These are phyloP conservation scores for Xiphydria camelus DNA, from an alignment of 2,888 invertebrate species.

Conservation along the genomic window DNA sequence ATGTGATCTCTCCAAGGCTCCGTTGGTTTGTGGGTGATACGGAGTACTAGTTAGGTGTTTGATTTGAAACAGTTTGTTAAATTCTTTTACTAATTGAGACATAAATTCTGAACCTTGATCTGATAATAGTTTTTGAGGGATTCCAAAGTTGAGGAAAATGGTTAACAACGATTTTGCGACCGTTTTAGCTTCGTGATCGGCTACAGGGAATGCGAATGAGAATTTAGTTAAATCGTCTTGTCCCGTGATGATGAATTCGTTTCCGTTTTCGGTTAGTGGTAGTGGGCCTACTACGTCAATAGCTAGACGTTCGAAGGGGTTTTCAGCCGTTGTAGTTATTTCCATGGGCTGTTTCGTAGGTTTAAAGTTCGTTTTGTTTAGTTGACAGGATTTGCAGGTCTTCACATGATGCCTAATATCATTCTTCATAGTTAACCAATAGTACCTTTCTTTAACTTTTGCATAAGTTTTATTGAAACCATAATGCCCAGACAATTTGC, in stretches of 20 bases:
- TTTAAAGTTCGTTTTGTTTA: constrained; percentile 11
- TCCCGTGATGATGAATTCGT: constrained; percentile 22
- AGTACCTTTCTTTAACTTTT: constrained; percentile 16
- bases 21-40: constrained; percentile 26
- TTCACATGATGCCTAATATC: constrained; percentile 19
- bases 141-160: constrained; percentile 23
- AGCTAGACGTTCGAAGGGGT: constrained; percentile 21
- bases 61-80: constrained; percentile 20
- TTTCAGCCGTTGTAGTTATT: constrained; percentile 13
- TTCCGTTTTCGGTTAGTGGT: constrained; percentile 13
- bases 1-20: constrained; percentile 21
- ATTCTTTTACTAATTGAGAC: constrained; percentile 18
- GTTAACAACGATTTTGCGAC: constrained; percentile 16
- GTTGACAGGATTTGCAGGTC: constrained; percentile 29
- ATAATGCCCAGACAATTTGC: constrained; percentile 15
- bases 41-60: constrained; percentile 19
- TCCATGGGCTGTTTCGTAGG: constrained; percentile 25
- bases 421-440: constrained; percentile 19
- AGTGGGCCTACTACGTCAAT: constrained; percentile 28
- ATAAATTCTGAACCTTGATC: constrained; percentile 27
- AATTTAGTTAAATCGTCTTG: constrained; percentile 17
- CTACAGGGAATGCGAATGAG: constrained; percentile 11
- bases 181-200: constrained; percentile 19
- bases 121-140: constrained; percentile 21
- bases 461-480: constrained; percentile 13